Evolutionary conservation across 2,888 invertebrate species (phyloP).

Genomic region (Acronicta leporina): DNA sequence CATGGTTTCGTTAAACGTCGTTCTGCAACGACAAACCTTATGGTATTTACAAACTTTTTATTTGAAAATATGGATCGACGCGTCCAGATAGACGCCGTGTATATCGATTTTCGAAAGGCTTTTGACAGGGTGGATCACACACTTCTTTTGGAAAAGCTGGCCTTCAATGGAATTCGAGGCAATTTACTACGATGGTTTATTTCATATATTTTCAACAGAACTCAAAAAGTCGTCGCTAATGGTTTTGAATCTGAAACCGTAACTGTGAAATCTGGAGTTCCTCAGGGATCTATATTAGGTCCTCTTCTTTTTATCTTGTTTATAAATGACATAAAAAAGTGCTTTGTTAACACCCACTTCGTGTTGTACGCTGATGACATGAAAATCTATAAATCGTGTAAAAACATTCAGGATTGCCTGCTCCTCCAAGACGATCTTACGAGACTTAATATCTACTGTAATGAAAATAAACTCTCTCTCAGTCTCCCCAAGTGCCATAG

Average conservation of each 20-base stretch:
- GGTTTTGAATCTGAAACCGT: neutral
- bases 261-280: slow-evolving; percentile 3
- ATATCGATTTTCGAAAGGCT: slow-evolving; percentile 4
- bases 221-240: slow-evolving; percentile 3
- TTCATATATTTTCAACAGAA: slow-evolving; percentile 8
- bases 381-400: slow-evolving; percentile 7
- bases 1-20: too few relatives aligned
- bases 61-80: too few relatives aligned
- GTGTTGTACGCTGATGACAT: slow-evolving; percentile 14
- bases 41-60: too few relatives aligned
- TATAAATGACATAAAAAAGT: slow-evolving; percentile 4
- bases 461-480: slow-evolving; percentile 4
- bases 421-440: neutral
- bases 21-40: too few relatives aligned
- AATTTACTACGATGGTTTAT: slow-evolving; percentile 5
- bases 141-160: slow-evolving; percentile 5
- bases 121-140: slow-evolving; percentile 8
- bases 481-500: slow-evolving; percentile 6
- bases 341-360: slow-evolving; percentile 1
- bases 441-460: slow-evolving; percentile 2
- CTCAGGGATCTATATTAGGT: slow-evolving; percentile 4
- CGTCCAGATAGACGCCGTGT: too few relatives aligned
- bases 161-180: slow-evolving; percentile 2
- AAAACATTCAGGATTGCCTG: neutral
- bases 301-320: neutral